phyloP scores from a whole-genome alignment of 2,113 vertebrate genomes.

The Anarrhichthys ocellatus region DNA sequence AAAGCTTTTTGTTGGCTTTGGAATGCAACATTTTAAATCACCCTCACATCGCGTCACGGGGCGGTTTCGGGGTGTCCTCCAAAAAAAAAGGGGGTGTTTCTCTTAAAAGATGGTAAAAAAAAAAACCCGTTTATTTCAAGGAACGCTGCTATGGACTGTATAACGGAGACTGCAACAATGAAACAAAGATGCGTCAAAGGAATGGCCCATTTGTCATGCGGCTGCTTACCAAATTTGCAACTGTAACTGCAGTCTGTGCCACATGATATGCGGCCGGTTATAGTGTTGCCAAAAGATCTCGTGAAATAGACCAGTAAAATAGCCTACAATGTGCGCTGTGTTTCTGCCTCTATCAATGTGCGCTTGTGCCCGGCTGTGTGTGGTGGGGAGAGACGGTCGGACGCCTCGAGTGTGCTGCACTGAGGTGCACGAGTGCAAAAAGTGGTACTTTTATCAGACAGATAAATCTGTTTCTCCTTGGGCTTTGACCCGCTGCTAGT shows the following conservation, averaged over 20 bases:
- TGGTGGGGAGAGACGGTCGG: neutral
- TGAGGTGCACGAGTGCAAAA: neutral
- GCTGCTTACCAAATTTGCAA: conserved; percentile 39
- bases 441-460: conserved; percentile 4
- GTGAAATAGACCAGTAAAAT: conserved; percentile 19
- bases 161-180: neutral
- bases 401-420: neutral
- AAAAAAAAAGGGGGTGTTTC: neutral
- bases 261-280: conserved; percentile 16
- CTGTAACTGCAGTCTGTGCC: neutral
- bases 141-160: neutral
- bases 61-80: conserved; percentile 15
- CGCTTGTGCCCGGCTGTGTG: neutral
- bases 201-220: conserved; percentile 10
- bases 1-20: conserved; percentile 54
- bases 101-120: neutral
- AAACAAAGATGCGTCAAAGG: neutral
- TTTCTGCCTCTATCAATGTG: conserved; percentile 1
- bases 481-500: conserved; percentile 16
- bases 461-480: neutral
- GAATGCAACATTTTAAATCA: conserved; percentile 62
- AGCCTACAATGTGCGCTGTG: neutral
- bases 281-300: conserved; percentile 14
- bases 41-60: neutral
- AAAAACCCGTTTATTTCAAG: neutral